A percentile compares a stretch with the other conserved stretches of the same genome.
phyloP scores from a whole-genome alignment of 2,113 vertebrate species.

The Ornithorhynchus anatinus region DNA sequence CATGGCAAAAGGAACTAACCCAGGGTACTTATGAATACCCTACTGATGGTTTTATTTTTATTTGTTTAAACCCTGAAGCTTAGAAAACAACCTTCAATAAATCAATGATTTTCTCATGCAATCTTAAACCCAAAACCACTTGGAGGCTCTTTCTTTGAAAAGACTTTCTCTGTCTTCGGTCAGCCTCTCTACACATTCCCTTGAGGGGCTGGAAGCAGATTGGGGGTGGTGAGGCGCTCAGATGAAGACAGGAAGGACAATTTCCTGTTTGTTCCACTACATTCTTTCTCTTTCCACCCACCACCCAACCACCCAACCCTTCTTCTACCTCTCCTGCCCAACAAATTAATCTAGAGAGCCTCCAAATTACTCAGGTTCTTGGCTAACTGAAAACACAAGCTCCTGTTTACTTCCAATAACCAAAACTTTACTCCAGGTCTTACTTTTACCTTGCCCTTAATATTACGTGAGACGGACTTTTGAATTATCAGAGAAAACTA shows the following conservation, averaged over 20 bases:
- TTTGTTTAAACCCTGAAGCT: too few species aligned
- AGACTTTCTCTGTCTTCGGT: constrained; percentile 44
- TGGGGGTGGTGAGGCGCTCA: background rate
- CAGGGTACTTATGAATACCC: too few species aligned
- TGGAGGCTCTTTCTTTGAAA: constrained; percentile 47
- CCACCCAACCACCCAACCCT: background rate
- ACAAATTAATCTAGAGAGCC: background rate
- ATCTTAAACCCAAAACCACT: too few species aligned
- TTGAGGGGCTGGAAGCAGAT: constrained; percentile 15
- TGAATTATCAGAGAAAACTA: background rate
- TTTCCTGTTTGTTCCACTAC: background rate
- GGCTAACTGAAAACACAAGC: background rate
- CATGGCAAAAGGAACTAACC: too few species aligned
- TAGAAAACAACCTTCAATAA: too few species aligned
- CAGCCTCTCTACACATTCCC: background rate
- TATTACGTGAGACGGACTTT: background rate
- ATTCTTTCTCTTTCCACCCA: background rate
- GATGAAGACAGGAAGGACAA: constrained; percentile 26
- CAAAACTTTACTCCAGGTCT: background rate
- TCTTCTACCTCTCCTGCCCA: background rate
- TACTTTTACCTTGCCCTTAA: background rate
- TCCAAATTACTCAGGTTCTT: background rate
- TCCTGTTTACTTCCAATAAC: background rate
- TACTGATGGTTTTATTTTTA: too few species aligned
- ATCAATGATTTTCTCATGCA: too few species aligned